Percentiles rank a stretch among this genome's conserved stretches.
These are phyloP conservation scores for Drosophila koepferae DNA, from an alignment of 2,888 invertebrate genomes.

Conservation along the genomic window DNA sequence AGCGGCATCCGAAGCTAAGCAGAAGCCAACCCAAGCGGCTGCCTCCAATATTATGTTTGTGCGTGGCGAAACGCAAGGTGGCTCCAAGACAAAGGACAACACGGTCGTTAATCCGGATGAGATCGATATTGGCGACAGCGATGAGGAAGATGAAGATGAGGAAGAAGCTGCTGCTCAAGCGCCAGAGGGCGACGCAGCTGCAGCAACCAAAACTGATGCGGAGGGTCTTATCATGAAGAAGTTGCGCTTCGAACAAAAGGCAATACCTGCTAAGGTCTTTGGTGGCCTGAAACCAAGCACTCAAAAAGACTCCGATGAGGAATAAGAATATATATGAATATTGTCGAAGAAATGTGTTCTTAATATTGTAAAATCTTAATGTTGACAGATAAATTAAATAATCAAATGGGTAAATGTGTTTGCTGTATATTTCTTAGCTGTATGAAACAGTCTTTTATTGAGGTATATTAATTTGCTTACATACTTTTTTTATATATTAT, in stretches of 20 bases:
- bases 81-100: conserved; percentile 87
- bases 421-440: not conserved
- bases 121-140: conserved; percentile 92
- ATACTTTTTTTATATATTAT: not conserved
- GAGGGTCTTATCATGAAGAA: conserved; percentile 87
- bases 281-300: conserved; percentile 88
- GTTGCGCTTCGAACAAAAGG: conserved; percentile 92
- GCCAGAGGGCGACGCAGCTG: conserved; percentile 15
- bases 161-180: conserved; percentile 88
- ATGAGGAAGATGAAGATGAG: conserved; percentile 87
- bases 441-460: not conserved
- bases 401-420: not conserved
- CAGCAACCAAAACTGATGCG: conserved; percentile 84
- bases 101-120: conserved; percentile 94
- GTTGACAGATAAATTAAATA: not conserved
- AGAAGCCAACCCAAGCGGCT: conserved; percentile 69
- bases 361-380: not conserved
- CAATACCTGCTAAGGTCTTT: conserved; percentile 96
- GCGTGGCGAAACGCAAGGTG: conserved; percentile 93
- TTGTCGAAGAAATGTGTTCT: not conserved
- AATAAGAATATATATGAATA: conserved; percentile 25
- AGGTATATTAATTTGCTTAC: not conserved
- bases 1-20: conserved; percentile 65
- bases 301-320: conserved; percentile 78
- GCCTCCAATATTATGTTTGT: conserved; percentile 92